A percentile compares a stretch with the other conserved stretches of the same genome.
These are phyloP conservation scores for Aphidius gifuensis DNA, from an alignment of 1,140 invertebrate species.

Conservation along the genomic window DNA sequence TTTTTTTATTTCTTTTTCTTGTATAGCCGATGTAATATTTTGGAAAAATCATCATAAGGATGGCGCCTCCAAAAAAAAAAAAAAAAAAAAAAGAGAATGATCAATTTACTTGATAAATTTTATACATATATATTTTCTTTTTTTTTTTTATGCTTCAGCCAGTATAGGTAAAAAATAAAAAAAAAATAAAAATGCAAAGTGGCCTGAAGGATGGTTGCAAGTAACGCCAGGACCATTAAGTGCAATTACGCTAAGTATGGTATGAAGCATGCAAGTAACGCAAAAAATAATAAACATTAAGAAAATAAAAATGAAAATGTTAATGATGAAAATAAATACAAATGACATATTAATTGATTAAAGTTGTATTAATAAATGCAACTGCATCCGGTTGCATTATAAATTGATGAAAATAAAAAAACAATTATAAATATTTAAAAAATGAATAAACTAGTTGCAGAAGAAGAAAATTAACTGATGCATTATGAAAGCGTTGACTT, in stretches of 20 bases:
- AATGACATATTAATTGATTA: too few relatives aligned
- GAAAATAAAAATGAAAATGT: background rate
- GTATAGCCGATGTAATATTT: too few relatives aligned
- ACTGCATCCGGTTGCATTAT: too few relatives aligned
- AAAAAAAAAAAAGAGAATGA: constrained; percentile 2
- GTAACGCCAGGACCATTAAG: constrained; percentile 17
- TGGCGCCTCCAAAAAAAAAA: background rate
- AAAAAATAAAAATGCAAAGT: constrained; percentile 8
- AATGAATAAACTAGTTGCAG: background rate
- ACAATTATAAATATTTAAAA: background rate
- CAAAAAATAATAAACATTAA: constrained; percentile 1
- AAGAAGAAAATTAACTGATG: constrained; percentile 12
- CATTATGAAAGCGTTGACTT: constrained; percentile 17
- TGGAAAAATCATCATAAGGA: too few relatives aligned
- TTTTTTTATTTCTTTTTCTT: constrained; percentile 26
- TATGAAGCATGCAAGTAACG: constrained; percentile 5
- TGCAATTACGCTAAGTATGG: constrained; percentile 20
- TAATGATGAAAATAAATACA: background rate
- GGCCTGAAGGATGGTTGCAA: constrained; percentile 9
- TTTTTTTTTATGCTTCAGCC: constrained; percentile 2
- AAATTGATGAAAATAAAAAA: background rate
- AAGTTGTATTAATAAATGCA: too few relatives aligned
- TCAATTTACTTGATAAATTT: constrained; percentile 14
- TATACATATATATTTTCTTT: background rate
- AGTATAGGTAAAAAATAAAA: constrained; percentile 16